Base-by-base conservation (phyloP, 2,797 vertebrate genomes). In the Gymnopithys bicolor region DNA sequence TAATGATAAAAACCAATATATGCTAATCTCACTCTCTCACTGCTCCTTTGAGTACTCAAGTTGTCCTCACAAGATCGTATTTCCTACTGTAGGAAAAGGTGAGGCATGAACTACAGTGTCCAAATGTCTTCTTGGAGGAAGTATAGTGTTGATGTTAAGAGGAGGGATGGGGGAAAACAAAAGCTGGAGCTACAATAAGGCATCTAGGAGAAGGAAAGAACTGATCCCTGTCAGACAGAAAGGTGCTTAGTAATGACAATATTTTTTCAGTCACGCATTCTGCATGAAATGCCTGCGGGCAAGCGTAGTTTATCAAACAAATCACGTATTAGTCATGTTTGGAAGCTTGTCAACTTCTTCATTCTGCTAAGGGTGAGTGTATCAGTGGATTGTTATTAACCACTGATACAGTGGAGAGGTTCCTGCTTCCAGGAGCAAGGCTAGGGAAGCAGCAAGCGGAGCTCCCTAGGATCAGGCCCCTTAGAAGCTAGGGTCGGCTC, bases 61-160 rank as follows among this genome's bases (percentile, higher is more conserved):
- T 17, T 79, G 10, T 37, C 5, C 1, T 2, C 13, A 7, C 19
- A 48, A 45, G 14, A 19, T 35, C 2, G 0, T 30, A 19, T 35
- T 59, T 68, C 27, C 30, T 39, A 9, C 25, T 41, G 1, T 19
- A 53, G 4, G 10, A 28, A 90, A 76, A 83, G 27, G 6, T 33
- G 30, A 74, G 8, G 10, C 3, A 1, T 22, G 46, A 83, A 24
- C n/a, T 68, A 52, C 0, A 56, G 5, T 23, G 45, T 28, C 7
- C 5, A 7, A 32, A 5, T 58, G 28, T 46, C 16, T 84, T 74
- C 5, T 28, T 52, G 37, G 28, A 13, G 13, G 41, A 48, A 43
- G 10, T 13, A 11, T 35, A 68, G 3, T 21, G 9, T 5, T 71
- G 46, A 23, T 87, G 4, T 53, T 86, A 60, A 52, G 79, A 78